phyloP scores from a whole-genome alignment of 2,888 invertebrate species.

The Xylota segnis region DNA sequence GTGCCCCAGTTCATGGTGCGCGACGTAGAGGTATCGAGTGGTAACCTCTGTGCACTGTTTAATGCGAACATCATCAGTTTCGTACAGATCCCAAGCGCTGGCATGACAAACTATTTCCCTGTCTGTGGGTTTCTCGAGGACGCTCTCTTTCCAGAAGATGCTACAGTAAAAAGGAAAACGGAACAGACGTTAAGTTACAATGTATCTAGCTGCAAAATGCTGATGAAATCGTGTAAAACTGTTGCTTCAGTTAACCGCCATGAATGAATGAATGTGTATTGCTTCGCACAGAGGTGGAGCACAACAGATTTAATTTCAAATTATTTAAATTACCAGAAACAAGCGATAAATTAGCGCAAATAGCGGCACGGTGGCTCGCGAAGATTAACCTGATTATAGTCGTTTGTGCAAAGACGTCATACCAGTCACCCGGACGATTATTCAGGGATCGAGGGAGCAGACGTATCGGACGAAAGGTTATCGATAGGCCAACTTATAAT shows the following conservation, averaged over 20 bases:
- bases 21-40: constrained; percentile 86
- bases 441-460: background rate
- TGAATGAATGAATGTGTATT: background rate
- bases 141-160: constrained; percentile 93
- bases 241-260: background rate
- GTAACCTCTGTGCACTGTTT: constrained; percentile 88
- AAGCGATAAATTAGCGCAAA: constrained; percentile 6
- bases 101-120: constrained; percentile 93
- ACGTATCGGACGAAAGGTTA: constrained; percentile 4
- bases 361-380: background rate
- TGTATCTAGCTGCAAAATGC: background rate
- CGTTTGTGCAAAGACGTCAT: background rate
- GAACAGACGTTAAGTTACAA: too few species aligned
- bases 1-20: constrained; percentile 90
- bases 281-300: background rate
- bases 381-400: constrained; percentile 3
- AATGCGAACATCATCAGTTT: constrained; percentile 91
- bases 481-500: constrained; percentile 4
- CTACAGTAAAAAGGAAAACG: constrained; percentile 79
- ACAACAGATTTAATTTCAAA: background rate
- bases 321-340: constrained; percentile 6
- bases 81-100: constrained; percentile 94
- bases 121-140: constrained; percentile 91
- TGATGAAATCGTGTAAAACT: constrained; percentile 19
- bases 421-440: background rate